These are phyloP conservation scores for Elephas maximus DNA, from an alignment of 2,113 vertebrate species.

Conservation along the genomic window DNA sequence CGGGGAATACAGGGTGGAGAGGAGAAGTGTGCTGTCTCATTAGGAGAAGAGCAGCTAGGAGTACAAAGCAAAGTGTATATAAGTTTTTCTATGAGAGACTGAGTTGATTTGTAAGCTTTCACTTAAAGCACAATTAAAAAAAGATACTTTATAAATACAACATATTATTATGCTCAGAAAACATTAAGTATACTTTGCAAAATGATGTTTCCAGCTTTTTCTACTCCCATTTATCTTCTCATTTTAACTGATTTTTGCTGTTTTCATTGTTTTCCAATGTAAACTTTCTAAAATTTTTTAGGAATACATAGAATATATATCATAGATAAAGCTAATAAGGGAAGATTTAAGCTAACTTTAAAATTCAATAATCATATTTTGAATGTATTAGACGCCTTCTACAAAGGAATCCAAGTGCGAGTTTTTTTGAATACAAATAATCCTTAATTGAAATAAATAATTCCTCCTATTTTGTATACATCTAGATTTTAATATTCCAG, in stretches of 20 bases:
- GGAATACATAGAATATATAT: background rate
- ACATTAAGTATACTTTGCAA: background rate
- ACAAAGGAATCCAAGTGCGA: slow-evolving; percentile 3
- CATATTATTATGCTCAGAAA: background rate
- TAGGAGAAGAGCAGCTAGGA: too few species aligned
- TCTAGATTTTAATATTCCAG: background rate
- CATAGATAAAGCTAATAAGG: background rate
- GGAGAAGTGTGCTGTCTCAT: too few species aligned
- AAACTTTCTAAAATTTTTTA: slow-evolving; percentile 8
- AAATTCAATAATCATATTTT: slow-evolving; percentile 20
- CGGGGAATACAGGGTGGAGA: too few species aligned
- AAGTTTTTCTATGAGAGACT: too few species aligned
- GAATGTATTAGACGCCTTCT: background rate
- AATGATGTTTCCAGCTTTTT: background rate
- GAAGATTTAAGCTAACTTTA: background rate
- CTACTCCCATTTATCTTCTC: background rate
- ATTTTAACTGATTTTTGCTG: background rate
- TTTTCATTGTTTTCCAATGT: background rate
- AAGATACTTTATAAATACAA: background rate
- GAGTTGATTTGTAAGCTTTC: too few species aligned
- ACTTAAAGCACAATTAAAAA: too few species aligned
- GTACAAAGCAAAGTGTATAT: too few species aligned
- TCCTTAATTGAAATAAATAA: background rate
- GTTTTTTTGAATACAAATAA: background rate
- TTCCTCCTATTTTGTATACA: background rate